Percentiles rank a stretch among this genome's conserved stretches.
Conservation (phyloP, 2,113 vertebrate species). For the Hiodon alosoides region DNA sequence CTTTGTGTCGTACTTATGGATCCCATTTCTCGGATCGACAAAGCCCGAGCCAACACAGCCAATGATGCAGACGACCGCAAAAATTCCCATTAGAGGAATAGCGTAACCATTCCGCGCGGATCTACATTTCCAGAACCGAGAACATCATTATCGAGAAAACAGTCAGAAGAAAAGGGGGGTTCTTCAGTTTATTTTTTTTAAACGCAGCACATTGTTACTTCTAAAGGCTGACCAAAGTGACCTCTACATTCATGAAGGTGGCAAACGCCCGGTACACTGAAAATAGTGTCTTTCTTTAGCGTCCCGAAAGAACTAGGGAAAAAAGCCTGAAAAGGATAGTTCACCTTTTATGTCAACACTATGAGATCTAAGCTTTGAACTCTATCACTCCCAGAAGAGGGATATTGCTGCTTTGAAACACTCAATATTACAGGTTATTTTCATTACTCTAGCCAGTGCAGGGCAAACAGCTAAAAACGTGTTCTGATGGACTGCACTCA, state of each 20-base stretch:
- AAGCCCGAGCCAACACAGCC: constrained; percentile 12
- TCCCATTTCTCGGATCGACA: background rate
- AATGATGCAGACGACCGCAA: constrained; percentile 36
- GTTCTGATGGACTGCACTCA: background rate
- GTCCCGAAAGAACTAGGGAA: constrained; percentile 11
- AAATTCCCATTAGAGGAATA: constrained; percentile 51
- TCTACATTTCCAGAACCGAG: constrained; percentile 50
- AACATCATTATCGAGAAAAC: constrained; percentile 58
- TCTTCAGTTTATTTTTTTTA: constrained; percentile 57
- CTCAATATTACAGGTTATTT: constrained; percentile 2
- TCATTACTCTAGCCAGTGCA: constrained; percentile 8
- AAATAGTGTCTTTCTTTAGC: constrained; percentile 19
- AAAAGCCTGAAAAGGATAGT: constrained; percentile 35
- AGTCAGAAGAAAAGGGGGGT: constrained; percentile 48
- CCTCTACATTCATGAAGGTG: constrained; percentile 53
- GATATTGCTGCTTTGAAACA: constrained; percentile 32
- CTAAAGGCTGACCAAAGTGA: constrained; percentile 45
- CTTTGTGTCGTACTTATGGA: background rate
- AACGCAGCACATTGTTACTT: constrained; percentile 45
- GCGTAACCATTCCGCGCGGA: constrained; percentile 47
- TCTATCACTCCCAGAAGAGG: constrained; percentile 30
- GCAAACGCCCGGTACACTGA: constrained; percentile 31
- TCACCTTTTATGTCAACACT: constrained; percentile 28
- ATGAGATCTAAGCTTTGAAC: constrained; percentile 37
- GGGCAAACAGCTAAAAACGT: background rate